Evolutionary conservation across 2,113 vertebrate genomes (phyloP), one percentile per base, ranked within the genome.

Genomic region (Dascyllus trimaculatus): DNA sequence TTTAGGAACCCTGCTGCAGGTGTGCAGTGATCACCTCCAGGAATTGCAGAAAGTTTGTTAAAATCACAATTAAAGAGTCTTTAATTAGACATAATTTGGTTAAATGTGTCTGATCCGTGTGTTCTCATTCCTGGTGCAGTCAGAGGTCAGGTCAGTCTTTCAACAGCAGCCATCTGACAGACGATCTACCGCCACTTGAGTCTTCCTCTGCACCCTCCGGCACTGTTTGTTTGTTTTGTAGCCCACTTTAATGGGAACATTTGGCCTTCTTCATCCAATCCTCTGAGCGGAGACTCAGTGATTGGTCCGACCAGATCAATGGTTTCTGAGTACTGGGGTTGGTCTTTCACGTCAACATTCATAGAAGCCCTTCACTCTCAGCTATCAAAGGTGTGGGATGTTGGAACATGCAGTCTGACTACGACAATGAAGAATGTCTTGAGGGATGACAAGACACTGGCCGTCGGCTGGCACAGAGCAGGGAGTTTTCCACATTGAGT

Each of bases 401-500:
- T 59, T 67, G 49, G 66, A 64, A 77, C 43, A 65, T 76, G 58
- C 71, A 66, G 57, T 70, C 59, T 82, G 64, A 85, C 52, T 53
- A 52, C 35, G 70, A 72, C 66, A 67, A 48, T 17, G 32, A 73
- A 71, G 67, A 75, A 82, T 75, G 45, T 51, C 5, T 53, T 25
- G 25, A 48, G 58, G 74, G 67, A 58, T 13, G 46, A 61, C 1
- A 51, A 26, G 65, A 83, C 18, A n/a, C 38, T 40, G 46, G 69
- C 66, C 11, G 76, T 73, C 38, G 7, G 49, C 69, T 74, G 64
- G 80, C 85, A 56, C 54, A 43, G 59, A 73, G 54, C 52, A 51
- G 80, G 56, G 75, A 80, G 46, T 84, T 89, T 87, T 85, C 84
- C 84, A 63, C 35, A 71, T 62, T 54, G 62, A 79, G 32, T 70